Conservation (phyloP, 2,797 vertebrate genomes). For the Graptemys geographica region DNA sequence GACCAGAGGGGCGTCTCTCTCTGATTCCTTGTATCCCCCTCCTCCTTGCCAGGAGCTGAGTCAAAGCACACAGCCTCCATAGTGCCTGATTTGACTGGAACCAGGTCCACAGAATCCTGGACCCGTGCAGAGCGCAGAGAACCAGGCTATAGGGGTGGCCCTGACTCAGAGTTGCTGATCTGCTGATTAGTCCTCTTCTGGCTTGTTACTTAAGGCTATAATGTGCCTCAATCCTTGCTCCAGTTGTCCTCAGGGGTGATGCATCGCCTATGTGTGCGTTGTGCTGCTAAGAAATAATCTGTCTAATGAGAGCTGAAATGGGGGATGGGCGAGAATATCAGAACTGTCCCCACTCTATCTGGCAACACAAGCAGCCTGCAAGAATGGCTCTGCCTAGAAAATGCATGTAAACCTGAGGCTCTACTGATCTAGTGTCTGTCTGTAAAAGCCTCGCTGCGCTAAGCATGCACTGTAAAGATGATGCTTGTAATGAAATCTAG, state of each 20-base stretch:
- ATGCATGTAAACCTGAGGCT: background rate
- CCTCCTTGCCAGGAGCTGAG: background rate
- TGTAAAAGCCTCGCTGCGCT: background rate
- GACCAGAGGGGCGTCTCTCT: background rate
- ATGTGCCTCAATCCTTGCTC: background rate
- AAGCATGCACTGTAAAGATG: background rate
- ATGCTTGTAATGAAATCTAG: background rate
- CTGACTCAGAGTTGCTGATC: background rate
- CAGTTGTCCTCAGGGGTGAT: accelerated
- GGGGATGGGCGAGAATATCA: background rate
- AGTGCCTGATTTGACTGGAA: background rate
- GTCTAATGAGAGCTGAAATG: background rate
- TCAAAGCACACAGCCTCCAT: background rate
- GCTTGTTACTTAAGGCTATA: accelerated
- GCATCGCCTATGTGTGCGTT: background rate
- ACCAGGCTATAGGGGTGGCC: too few species aligned
- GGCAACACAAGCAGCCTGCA: background rate
- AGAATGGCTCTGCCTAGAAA: background rate
- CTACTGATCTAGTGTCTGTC: background rate
- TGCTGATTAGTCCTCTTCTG: background rate
- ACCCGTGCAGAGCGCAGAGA: background rate
- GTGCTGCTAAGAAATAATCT: background rate
- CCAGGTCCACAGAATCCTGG: background rate
- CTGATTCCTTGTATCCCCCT: too few species aligned
- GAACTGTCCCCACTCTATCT: background rate